A percentile compares a stretch with the other conserved stretches of the same genome.
These are phyloP conservation scores for Drosophila birchii DNA, from an alignment of 2,888 invertebrate genomes.

Conservation along the genomic window DNA sequence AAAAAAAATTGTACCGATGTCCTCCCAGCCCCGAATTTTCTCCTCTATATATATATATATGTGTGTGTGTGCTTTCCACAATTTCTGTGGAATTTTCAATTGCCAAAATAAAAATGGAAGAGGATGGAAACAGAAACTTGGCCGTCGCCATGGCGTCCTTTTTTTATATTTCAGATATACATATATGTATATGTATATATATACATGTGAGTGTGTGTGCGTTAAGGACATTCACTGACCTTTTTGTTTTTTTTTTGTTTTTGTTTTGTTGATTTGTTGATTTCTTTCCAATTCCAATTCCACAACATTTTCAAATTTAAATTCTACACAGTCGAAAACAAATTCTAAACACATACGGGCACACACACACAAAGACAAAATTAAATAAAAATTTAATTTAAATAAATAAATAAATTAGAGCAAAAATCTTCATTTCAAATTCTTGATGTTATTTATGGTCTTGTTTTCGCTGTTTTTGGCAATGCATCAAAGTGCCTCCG, in stretches of 20 bases:
- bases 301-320: slow-evolving; percentile 49
- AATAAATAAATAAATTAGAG: slow-evolving; percentile 17
- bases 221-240: slow-evolving; percentile 60
- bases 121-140: slow-evolving; percentile 41
- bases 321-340: slow-evolving; percentile 54
- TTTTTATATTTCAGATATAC: slow-evolving; percentile 13
- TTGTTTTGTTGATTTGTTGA: slow-evolving; percentile 43
- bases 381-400: neutral
- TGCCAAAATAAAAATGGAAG: slow-evolving; percentile 25
- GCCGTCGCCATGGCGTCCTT: slow-evolving; percentile 60
- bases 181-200: slow-evolving; percentile 12
- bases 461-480: slow-evolving; percentile 30
- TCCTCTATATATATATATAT: slow-evolving; percentile 9
- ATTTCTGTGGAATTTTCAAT: slow-evolving; percentile 60
- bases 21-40: slow-evolving; percentile 20
- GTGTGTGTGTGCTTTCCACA: slow-evolving; percentile 26
- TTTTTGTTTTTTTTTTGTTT: no score
- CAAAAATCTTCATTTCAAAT: slow-evolving; percentile 15
- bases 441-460: slow-evolving; percentile 31
- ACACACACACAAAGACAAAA: slow-evolving; percentile 1
- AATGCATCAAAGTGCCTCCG: slow-evolving; percentile 29
- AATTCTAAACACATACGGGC: slow-evolving; percentile 19
- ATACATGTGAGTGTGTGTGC: slow-evolving; percentile 15
- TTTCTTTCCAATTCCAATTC: slow-evolving; percentile 28
- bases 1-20: slow-evolving; percentile 4